These are phyloP conservation scores for Orthosia gothica DNA, from an alignment of 2,888 invertebrate species.

Conservation along the genomic window DNA sequence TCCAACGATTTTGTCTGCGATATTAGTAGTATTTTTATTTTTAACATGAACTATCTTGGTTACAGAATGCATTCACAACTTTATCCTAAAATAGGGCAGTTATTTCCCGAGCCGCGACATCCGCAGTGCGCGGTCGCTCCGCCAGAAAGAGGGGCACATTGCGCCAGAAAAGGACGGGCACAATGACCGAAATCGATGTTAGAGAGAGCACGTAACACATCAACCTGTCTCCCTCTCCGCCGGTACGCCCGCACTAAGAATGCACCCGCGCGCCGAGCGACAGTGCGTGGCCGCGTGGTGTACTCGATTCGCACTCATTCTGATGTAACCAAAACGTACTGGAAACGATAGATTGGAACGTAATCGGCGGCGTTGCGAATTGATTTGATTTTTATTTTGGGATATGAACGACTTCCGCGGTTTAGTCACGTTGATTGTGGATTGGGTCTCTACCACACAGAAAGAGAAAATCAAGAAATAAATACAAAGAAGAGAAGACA, in stretches of 20 bases:
- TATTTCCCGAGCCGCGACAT: conserved; percentile 76
- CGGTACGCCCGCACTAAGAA: conserved; percentile 83
- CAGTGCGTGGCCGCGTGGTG: conserved; percentile 74
- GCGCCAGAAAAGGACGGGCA: conserved; percentile 77
- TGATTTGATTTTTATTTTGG: conserved; percentile 19
- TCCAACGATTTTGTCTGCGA: conserved; percentile 14
- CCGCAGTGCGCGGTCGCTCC: conserved; percentile 81
- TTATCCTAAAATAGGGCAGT: conserved; percentile 81
- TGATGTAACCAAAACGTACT: conserved; percentile 68
- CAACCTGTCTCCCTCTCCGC: conserved; percentile 74
- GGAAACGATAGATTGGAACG: conserved; percentile 53
- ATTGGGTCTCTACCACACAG: not conserved
- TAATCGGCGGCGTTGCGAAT: conserved; percentile 42
- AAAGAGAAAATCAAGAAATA: not conserved
- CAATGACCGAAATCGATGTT: conserved; percentile 87
- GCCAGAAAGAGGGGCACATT: conserved; percentile 77
- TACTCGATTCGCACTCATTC: conserved; percentile 74
- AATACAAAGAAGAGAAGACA: not conserved
- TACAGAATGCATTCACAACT: conserved; percentile 72
- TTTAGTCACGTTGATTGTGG: conserved; percentile 12
- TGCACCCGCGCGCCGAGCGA: conserved; percentile 78
- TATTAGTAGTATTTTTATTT: conserved; percentile 60
- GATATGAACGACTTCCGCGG: conserved; percentile 18
- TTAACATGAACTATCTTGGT: conserved; percentile 56
- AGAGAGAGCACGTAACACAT: conserved; percentile 65